Percentiles rank a stretch among this genome's conserved stretches.
These are phyloP conservation scores for Dicrurus megarhynchus DNA, from an alignment of 2,113 vertebrate species.

Conservation along the genomic window DNA sequence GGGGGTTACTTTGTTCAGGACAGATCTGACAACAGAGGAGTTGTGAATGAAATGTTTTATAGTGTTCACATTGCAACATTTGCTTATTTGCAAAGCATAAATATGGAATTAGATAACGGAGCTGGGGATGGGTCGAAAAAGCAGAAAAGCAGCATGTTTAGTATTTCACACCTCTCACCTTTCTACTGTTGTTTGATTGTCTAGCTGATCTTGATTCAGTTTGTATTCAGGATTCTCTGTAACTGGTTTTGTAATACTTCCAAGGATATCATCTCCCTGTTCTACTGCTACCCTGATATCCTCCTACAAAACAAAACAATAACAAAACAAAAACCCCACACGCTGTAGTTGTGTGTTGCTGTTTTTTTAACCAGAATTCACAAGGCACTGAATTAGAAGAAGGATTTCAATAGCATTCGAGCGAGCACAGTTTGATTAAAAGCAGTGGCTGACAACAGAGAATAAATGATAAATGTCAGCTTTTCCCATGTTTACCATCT, in stretches of 20 bases:
- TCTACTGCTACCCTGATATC: slow-evolving; percentile 81
- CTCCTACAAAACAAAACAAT: slow-evolving; percentile 71
- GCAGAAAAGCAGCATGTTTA: neutral
- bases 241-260: slow-evolving; percentile 84
- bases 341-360: neutral
- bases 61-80: neutral
- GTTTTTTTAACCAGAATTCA: neutral
- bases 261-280: slow-evolving; percentile 82
- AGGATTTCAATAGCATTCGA: neutral
- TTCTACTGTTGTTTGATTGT: slow-evolving; percentile 89
- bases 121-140: neutral
- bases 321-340: neutral
- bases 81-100: neutral
- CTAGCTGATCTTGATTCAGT: slow-evolving; percentile 90
- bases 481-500: neutral
- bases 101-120: neutral
- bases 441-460: neutral
- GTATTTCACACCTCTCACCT: slow-evolving; percentile 72
- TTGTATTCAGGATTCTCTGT: slow-evolving; percentile 78
- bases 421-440: neutral
- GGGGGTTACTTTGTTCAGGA: neutral
- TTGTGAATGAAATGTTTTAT: neutral
- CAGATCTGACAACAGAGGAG: neutral
- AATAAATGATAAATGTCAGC: neutral
- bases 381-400: neutral